Conservation (phyloP, 2,113 vertebrate species). For the Antigone vipio region DNA sequence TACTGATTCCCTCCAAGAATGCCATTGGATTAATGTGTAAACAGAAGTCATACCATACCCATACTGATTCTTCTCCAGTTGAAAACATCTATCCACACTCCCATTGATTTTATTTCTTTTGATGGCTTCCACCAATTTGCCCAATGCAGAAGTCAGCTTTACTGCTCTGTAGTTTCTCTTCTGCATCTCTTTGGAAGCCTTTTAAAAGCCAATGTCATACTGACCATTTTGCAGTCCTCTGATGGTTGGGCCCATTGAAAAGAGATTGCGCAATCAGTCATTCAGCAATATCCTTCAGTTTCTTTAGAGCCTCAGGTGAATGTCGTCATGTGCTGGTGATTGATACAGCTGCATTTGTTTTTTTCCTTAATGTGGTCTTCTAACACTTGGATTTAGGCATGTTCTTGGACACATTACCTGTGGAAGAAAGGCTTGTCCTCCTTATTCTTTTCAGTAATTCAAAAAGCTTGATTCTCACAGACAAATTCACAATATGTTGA, state of each 20-base stretch:
- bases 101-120: not conserved
- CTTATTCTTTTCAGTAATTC: not conserved
- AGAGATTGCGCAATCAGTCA: not conserved
- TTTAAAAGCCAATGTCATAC: not conserved
- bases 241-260: not conserved
- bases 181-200: not conserved
- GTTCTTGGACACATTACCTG: not conserved
- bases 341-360: not conserved
- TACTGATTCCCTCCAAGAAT: not conserved
- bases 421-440: not conserved
- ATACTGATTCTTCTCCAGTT: not conserved
- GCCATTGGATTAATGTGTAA: not conserved
- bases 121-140: not conserved
- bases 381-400: not conserved
- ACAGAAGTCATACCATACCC: not conserved
- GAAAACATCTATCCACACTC: not conserved
- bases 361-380: not conserved
- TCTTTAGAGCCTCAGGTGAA: not conserved
- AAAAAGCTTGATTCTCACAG: not conserved
- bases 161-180: not conserved
- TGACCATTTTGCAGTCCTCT: not conserved
- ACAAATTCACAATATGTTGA: not conserved
- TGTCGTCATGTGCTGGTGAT: not conserved
- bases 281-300: not conserved
- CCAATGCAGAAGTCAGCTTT: not conserved